Conservation (phyloP, 1,140 invertebrate genomes). For the Drosophila grimshawi region DNA sequence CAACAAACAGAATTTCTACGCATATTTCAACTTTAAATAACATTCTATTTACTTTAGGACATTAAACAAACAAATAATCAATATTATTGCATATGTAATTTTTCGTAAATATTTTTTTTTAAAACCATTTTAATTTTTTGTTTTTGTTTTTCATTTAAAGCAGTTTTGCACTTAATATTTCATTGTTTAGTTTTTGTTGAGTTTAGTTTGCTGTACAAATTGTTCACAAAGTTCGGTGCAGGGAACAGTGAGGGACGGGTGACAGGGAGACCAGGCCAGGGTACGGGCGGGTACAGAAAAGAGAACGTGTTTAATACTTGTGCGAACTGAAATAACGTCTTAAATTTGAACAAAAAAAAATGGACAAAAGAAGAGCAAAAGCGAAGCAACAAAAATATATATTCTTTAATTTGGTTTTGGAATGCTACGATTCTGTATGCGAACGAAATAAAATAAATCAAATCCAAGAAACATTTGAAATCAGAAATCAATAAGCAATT, state of each 20-base stretch:
- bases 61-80: slow-evolving; percentile 68
- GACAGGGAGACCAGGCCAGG: background rate
- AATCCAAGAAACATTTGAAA: slow-evolving; percentile 1
- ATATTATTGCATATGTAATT: slow-evolving; percentile 54
- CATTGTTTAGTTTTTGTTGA: slow-evolving; percentile 64
- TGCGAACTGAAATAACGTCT: slow-evolving; percentile 71
- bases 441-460: slow-evolving; percentile 40
- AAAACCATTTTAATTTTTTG: slow-evolving; percentile 60
- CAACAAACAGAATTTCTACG: slow-evolving; percentile 57
- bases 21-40: slow-evolving; percentile 70
- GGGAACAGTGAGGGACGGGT: slow-evolving; percentile 35
- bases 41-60: slow-evolving; percentile 76
- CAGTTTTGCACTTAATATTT: slow-evolving; percentile 78
- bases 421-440: slow-evolving; percentile 78
- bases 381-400: slow-evolving; percentile 50
- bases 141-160: slow-evolving; percentile 65
- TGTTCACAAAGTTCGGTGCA: slow-evolving; percentile 72
- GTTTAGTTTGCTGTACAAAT: slow-evolving; percentile 78
- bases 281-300: slow-evolving; percentile 13
- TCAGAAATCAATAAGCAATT: slow-evolving; percentile 67
- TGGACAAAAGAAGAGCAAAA: slow-evolving; percentile 34
- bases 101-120: slow-evolving; percentile 39
- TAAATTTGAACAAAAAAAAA: slow-evolving; percentile 43
- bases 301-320: slow-evolving; percentile 69
- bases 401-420: slow-evolving; percentile 59